These are phyloP conservation scores for Cryptophagus acutangulus DNA, from an alignment of 2,888 invertebrate species.

Conservation along the genomic window DNA sequence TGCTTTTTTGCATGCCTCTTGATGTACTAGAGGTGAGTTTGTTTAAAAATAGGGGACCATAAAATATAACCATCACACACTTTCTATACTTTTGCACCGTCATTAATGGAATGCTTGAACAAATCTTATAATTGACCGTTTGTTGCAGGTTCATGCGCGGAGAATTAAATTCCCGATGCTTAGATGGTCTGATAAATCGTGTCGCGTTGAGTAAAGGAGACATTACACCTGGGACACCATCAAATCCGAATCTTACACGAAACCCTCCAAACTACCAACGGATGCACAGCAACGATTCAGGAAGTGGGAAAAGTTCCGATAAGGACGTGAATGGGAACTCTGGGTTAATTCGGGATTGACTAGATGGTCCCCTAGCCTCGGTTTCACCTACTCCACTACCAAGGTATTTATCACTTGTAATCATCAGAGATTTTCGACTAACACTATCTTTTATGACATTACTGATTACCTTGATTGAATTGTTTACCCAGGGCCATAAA, in stretches of 20 bases:
- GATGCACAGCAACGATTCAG: conserved; percentile 81
- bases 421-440: too few species aligned
- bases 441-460: too few species aligned
- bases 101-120: background rate
- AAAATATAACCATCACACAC: background rate
- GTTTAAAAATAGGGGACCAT: background rate
- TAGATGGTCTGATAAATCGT: conserved; percentile 35
- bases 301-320: conserved; percentile 61
- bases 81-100: too few species aligned
- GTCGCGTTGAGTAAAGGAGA: conserved; percentile 55
- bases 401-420: conserved; percentile 33
- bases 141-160: conserved; percentile 83
- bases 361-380: conserved; percentile 69
- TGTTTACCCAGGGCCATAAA: too few species aligned
- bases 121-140: conserved; percentile 2
- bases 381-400: conserved; percentile 41
- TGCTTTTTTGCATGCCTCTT: conserved; percentile 8
- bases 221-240: conserved; percentile 68
- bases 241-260: conserved; percentile 61
- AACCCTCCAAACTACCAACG: conserved; percentile 75
- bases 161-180: conserved; percentile 60
- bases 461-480: too few species aligned
- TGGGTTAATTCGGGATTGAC: conserved; percentile 58
- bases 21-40: conserved; percentile 7
- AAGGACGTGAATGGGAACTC: conserved; percentile 59